These are phyloP conservation scores for Corythoichthys haematopterus DNA, from an alignment of 2,113 vertebrate species.

Conservation along the genomic window DNA sequence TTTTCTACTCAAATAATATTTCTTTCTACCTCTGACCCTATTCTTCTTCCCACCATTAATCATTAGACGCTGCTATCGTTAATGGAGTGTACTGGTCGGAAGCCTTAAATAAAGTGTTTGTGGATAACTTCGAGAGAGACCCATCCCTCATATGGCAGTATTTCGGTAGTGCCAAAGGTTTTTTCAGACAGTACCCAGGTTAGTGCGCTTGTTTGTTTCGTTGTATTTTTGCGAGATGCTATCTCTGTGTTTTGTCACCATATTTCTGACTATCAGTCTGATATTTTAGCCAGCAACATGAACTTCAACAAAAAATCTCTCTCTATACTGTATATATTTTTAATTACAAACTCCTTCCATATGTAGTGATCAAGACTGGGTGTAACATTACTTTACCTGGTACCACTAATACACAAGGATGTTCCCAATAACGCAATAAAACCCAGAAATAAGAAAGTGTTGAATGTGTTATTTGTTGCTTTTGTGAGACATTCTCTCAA, in stretches of 20 bases:
- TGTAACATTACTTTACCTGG: not conserved
- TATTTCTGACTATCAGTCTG: constrained; percentile 16
- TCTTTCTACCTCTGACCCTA: not conserved
- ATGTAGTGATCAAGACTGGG: too few species aligned
- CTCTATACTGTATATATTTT: too few species aligned
- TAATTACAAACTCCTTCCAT: too few species aligned
- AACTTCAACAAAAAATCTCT: constrained; percentile 2
- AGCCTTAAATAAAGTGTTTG: constrained; percentile 96
- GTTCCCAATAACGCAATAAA: not conserved
- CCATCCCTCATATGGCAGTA: constrained; percentile 98
- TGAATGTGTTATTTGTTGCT: not conserved
- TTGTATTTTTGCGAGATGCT: not conserved
- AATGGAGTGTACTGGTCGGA: constrained; percentile 98
- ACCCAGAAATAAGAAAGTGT: not conserved
- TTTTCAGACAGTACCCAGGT: constrained; percentile 98
- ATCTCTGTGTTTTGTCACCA: constrained; percentile 3
- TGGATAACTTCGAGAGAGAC: constrained; percentile 95
- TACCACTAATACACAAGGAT: not conserved
- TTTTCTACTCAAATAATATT: not conserved
- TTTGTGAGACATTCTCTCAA: not conserved
- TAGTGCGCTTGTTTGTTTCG: constrained; percentile 41
- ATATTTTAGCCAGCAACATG: constrained; percentile 14
- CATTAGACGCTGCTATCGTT: constrained; percentile 89
- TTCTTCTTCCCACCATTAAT: not conserved
- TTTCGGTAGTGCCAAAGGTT: constrained; percentile 97